phyloP scores from a whole-genome alignment of 2,888 invertebrate species.

The Leucania comma region DNA sequence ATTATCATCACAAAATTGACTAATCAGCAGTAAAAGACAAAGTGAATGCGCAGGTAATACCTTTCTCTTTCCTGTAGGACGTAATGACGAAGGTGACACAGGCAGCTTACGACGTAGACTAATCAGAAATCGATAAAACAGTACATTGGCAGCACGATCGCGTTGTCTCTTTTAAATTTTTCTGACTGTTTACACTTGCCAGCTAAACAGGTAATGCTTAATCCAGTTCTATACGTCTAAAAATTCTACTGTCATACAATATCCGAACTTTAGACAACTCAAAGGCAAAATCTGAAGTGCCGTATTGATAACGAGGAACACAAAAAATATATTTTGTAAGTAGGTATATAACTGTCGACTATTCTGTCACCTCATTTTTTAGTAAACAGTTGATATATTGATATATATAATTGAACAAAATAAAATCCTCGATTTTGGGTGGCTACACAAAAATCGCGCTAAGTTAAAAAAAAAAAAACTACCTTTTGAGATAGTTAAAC shows the following conservation, averaged over 20 bases:
- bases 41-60: not conserved
- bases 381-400: constrained; percentile 19
- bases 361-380: constrained; percentile 43
- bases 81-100: not conserved
- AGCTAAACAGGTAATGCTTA: not conserved
- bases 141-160: not conserved
- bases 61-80: not conserved
- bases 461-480: too few species aligned
- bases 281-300: not conserved
- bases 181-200: not conserved
- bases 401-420: constrained; percentile 6
- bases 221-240: not conserved
- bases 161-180: not conserved
- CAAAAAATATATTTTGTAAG: not conserved
- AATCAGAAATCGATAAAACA: not conserved
- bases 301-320: not conserved
- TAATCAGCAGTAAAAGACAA: not conserved
- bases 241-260: not conserved
- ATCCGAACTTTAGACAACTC: not conserved
- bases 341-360: constrained; percentile 22
- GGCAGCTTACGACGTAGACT: not conserved
- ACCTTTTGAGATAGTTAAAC: not conserved
- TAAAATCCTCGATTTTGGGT: constrained; percentile 3
- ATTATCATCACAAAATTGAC: not conserved
- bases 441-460: constrained; percentile 11